Evolutionary conservation across 2,888 invertebrate genomes (phyloP).

Genomic region (Tipula helvola): DNA sequence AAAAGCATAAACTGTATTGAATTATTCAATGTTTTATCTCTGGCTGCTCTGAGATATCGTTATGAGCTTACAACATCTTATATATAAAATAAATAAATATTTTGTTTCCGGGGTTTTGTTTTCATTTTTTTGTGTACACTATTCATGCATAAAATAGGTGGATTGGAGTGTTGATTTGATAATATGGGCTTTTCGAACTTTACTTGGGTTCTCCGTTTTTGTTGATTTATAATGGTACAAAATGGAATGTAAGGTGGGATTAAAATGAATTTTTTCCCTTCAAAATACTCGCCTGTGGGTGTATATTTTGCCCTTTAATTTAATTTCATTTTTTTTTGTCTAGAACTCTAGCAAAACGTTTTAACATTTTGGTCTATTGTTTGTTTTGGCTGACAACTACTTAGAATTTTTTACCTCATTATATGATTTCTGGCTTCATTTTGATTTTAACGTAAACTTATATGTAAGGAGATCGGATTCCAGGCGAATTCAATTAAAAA

Average conservation of each 20-base stretch:
- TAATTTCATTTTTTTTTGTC: not conserved
- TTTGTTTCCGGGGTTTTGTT: not conserved
- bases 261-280: not conserved
- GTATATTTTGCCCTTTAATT: too few relatives aligned
- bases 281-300: not conserved
- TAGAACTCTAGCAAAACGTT: not conserved
- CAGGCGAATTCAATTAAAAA: too few relatives aligned
- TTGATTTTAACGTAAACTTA: too few relatives aligned
- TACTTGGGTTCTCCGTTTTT: not conserved
- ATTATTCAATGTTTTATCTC: not conserved
- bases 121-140: too few relatives aligned
- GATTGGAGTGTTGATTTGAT: not conserved
- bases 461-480: too few relatives aligned
- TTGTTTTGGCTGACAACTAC: too few relatives aligned
- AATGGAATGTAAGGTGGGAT: not conserved
- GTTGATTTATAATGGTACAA: not conserved
- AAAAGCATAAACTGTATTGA: not conserved
- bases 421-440: too few relatives aligned
- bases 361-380: too few relatives aligned
- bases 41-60: not conserved
- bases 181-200: not conserved
- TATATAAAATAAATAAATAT: not conserved
- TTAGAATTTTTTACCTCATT: too few relatives aligned
- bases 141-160: not conserved
- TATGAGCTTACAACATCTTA: not conserved